Conservation (phyloP, 2,797 vertebrate genomes). For the Lacerta agilis region DNA sequence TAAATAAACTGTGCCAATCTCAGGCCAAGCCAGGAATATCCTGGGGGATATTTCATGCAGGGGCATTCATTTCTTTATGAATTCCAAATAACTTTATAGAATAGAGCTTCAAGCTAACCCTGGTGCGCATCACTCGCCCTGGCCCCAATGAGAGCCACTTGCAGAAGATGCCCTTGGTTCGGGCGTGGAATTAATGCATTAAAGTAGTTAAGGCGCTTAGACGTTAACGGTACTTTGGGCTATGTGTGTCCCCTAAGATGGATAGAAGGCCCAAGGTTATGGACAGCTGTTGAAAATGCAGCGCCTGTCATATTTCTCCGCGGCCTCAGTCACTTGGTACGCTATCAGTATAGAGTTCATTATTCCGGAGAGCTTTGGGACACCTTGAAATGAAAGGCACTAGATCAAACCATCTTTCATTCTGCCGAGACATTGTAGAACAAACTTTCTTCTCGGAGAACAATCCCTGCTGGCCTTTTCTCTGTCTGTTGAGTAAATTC, state of each 20-base stretch:
- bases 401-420: slow-evolving; percentile 17
- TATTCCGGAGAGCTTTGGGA: slow-evolving; percentile 22
- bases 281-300: background rate
- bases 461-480: slow-evolving; percentile 26
- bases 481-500: slow-evolving; percentile 34
- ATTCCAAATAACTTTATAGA: background rate
- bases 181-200: background rate
- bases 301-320: background rate
- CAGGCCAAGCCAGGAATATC: background rate
- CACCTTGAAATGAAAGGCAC: slow-evolving; percentile 13
- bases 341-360: slow-evolving; percentile 4
- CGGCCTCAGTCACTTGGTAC: background rate
- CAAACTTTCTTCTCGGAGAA: slow-evolving; percentile 21
- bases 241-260: background rate
- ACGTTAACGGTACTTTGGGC: background rate
- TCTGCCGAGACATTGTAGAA: slow-evolving; percentile 27
- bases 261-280: background rate
- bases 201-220: background rate
- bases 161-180: background rate
- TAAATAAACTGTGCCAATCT: no score
- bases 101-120: no score
- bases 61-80: background rate
- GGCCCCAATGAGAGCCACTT: background rate
- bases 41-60: background rate
- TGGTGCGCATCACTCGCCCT: background rate